Base-by-base conservation (phyloP, 2,888 invertebrate species). In the Eurytoma adleriae region DNA sequence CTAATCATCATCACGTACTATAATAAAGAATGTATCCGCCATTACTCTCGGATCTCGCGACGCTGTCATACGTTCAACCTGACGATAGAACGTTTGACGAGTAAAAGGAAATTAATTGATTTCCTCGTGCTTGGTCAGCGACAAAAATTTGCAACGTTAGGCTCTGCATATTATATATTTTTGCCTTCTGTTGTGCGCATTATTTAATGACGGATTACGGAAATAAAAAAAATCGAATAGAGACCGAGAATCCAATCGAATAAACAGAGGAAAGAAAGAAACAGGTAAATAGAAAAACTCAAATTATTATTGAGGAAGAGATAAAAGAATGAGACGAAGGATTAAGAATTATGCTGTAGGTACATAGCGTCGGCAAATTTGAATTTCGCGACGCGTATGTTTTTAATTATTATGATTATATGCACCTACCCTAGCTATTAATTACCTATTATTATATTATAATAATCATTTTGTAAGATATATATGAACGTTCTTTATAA, bases 391-490 rank as follows among this genome's bases (percentile, higher is more conserved):
- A 40, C 76, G 79, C 56, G 50, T 62, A 62, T 50, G 24, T 54
- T 78, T 79, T 81, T 71, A 75, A 67, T 68, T 77, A 30, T 40
- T 40, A 40, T 40, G 40, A 40, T 40, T 54, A 62, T 64, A 24
- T 75, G 69, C 70, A 66, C 76, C 67, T 71, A 75, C 27, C 40
- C 40, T 68, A 72, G 75, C 57, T 71, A 77, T 78, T 75, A 78
- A 78, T 75, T 79, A 78, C 56, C 66, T 78, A 76, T 76, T 78
- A 80, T 80, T 67, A 77, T 72, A 81, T 82, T 79, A 80, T 78
- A 79, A 81, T 82, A 79, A 81, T 82, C 48, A 82, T 82, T 82
- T 82, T 79, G 79, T 82, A 82, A 79, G 79, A 79, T 82, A 79
- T 79, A 76, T 81, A 40, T 40, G 72, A 73, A 78, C 81, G 81